Base-by-base conservation (phyloP, 1,140 invertebrate species). In the Polyergus mexicanus region DNA sequence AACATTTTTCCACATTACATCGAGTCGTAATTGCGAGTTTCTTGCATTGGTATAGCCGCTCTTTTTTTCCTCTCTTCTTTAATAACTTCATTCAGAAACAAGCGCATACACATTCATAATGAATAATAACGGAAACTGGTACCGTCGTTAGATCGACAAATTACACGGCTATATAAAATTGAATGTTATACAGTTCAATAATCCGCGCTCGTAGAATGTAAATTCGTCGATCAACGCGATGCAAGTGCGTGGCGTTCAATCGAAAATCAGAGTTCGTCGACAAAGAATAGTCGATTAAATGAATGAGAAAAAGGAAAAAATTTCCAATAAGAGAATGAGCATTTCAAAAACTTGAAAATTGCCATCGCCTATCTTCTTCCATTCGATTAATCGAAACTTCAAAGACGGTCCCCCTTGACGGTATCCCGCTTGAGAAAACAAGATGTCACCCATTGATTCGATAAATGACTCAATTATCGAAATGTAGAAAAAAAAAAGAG, bases 161-260 rank as follows among this genome's bases (percentile, higher is more conserved):
- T 88, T 83, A 75, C 68, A 66, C 25, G 71, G 54, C 65, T 89
- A 60, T 85, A 63, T 85, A 69, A 88, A 80, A 88, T 58, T 38
- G 86, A 63, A 65, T 85, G 87, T 88, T 75, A 88, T 28, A 85
- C 38, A 41, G 62, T 83, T 83, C 78, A 89, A 78, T 58, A 76
- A 77, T 41, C 86, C 47, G 87, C 4, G 32, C 58, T 72, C 62
- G 56, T 22, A 63, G 72, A 85, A 88, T 88, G 72, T 80, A 72
- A 88, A 89, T 75, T 76, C 65, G 71, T 19, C 56, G 56, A 51
- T 71, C n/a, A 19, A 5, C n/a, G 56, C n/a, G 56, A 56, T 38
- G 65, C 56, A 66, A 62, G 85, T 60, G 80, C 80, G 44, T 28
- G 74, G 19, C 69, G 72, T 35, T 84, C 51, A 75, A 56, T 84